Evolutionary conservation across 2,888 invertebrate species (phyloP).

Genomic region (Stegana nigrithorax): DNA sequence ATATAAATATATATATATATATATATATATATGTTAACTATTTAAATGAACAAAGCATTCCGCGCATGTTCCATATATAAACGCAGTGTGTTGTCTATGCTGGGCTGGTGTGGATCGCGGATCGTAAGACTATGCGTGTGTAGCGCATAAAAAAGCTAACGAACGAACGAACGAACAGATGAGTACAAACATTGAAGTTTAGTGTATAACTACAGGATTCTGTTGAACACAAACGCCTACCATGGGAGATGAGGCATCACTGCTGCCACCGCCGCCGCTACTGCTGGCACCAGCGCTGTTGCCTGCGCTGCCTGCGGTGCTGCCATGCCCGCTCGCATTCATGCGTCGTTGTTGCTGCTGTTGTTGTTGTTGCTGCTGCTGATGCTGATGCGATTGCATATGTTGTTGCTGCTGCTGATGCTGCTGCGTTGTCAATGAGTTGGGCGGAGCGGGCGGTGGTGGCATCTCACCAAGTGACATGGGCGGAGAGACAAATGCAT

Average conservation of each 20-base stretch:
- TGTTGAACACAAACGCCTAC: conserved; percentile 91
- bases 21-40: conserved; percentile 7
- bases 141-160: too few relatives aligned
- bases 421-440: conserved; percentile 14
- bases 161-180: too few relatives aligned
- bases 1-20: conserved; percentile 23
- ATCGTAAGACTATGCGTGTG: too few relatives aligned
- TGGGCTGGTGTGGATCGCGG: too few relatives aligned
- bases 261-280: conserved; percentile 34
- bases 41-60: background rate
- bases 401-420: conserved; percentile 31
- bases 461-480: conserved; percentile 16
- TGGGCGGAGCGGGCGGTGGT: conserved; percentile 12
- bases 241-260: conserved; percentile 76
- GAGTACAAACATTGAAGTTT: conserved; percentile 35
- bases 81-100: too few relatives aligned
- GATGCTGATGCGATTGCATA: conserved; percentile 35
- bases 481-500: conserved; percentile 6
- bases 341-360: conserved; percentile 23
- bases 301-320: conserved; percentile 26
- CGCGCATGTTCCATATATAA: too few relatives aligned
- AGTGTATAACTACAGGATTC: conserved; percentile 92
- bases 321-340: too few relatives aligned
- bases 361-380: conserved; percentile 39
- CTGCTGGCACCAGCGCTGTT: conserved; percentile 29